A percentile compares a stretch with the other conserved stretches of the same genome.
phyloP scores from a whole-genome alignment of 1,140 invertebrate species.

The Sminthurides bifidus region DNA sequence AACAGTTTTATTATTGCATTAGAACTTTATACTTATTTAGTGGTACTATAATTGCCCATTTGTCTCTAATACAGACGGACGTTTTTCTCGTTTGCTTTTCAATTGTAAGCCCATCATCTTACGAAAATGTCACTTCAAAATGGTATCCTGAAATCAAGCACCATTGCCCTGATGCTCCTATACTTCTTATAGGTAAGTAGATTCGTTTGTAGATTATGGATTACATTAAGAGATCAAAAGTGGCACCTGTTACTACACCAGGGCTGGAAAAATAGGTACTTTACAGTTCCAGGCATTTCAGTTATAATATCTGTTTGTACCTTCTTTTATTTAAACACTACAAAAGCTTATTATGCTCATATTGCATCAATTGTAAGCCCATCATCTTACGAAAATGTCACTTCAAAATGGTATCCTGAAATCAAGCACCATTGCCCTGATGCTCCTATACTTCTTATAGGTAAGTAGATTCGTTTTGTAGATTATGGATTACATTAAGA shows the following conservation, averaged over 20 bases:
- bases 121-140: conserved; percentile 96
- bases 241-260: too few species aligned
- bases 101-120: conserved; percentile 93
- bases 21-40: not conserved
- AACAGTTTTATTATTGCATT: not conserved
- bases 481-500: too few species aligned
- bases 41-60: not conserved
- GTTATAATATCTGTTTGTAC: too few species aligned
- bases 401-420: conserved; percentile 98
- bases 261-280: too few species aligned
- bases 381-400: conserved; percentile 98
- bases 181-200: conserved; percentile 86
- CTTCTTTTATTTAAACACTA: too few species aligned
- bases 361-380: too few species aligned
- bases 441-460: conserved; percentile 94
- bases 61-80: conserved; percentile 56
- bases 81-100: conserved; percentile 99
- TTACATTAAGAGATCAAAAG: too few species aligned
- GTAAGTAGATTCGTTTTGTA: too few species aligned
- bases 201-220: too few species aligned
- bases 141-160: conserved; percentile 96
- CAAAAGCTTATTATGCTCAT: too few species aligned
- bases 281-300: too few species aligned
- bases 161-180: conserved; percentile 94
- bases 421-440: conserved; percentile 97